Evolutionary conservation across 2,797 vertebrate species (phyloP), one percentile per base, ranked within the genome.

Genomic region (Aldrovandia affinis): DNA sequence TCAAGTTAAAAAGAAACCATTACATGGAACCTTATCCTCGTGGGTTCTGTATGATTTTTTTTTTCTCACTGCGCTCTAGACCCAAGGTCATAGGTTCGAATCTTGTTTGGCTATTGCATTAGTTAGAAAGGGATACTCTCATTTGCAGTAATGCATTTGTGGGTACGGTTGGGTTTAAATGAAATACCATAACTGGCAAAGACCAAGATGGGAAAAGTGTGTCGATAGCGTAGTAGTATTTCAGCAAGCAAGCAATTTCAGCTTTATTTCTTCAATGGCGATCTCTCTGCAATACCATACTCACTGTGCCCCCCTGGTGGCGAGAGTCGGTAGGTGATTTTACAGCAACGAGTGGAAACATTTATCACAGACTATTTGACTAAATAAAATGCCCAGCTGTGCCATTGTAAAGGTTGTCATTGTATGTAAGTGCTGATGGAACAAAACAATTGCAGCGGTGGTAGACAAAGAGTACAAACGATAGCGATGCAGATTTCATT

Each of bases 281-380:
- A n/a, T n/a, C n/a, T n/a, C 65, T 22, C 36, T 42, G 54, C 50
- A 44, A 73, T 52, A 14, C 22, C 81, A 36, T 22, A 55, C 44
- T 82, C 65, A n/a, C 9, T 50, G 81, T 20, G 33, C 81, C 81
- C 63, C 55, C 81, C n/a, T 82, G 22, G 47, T 82, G 81, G 65
- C 18, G 73, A 52, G 10, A 73, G 50, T 20, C 14, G n/a, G 5
- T 30, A 33, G 10, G 10, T 22, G 63, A 7, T 33, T 68, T 18
- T 22, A 55, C 30, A 73, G 20, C 44, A 30, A 1, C 28, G n/a
- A 65, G 10, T 2, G 28, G 61, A 65, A 65, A 65, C 3, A 65
- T 15, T 30, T 6, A 30, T 30, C 28, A 65, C n/a, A 28, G 12
- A 65, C 9, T 25, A 65, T 14, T 0, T 30, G 28, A 65, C 30